Base-by-base conservation (phyloP, 2,797 vertebrate species). In the Carduelis carduelis region DNA sequence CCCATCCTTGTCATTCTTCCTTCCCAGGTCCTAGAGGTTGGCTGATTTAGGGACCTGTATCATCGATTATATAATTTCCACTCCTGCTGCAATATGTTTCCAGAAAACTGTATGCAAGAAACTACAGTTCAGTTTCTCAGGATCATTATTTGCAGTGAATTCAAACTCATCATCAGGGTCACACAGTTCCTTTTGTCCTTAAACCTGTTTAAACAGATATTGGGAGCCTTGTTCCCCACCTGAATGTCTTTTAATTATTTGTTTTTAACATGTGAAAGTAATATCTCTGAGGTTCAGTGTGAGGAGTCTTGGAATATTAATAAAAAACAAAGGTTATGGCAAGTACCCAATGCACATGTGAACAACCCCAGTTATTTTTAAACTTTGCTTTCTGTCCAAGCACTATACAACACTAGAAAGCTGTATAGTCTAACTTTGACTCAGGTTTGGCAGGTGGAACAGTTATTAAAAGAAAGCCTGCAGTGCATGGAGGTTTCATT, bases 401-500 rank as follows among this genome's bases (percentile, higher is more conserved):
- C 27, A 19, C 53, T 87, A 44, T 15, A 56, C 32, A 75, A 23
- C 79, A 89, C 82, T 89, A 83, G 87, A 94, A 96, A 94, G 89
- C 89, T 78, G 26, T 49, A 32, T 11, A 49, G 34, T 44, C 47
- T 78, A 35, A 83, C 72, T 81, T 91, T 44, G 69, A 75, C 91
- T 91, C 18, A 22, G 61, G 84, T 91, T 65, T 8, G 63, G 88
- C 94, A 97, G 95, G 96, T 97, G 94, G 92, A 97, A 94, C 59
- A 81, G 85, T 74, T 97, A 94, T 90, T 95, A 93, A 96, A 96
- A 84, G 95, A 86, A 96, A 94, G 69, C 47, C 76, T 88, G 76
- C 66, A 66, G 59, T 60, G 91, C 80, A 92, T 78, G 74, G 63
- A 93, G 85, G 92, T 93, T 96, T 95, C 52, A 0, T 93, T 91